Conservation (phyloP, 2,797 vertebrate species). For the Lindbergichthys nudifrons region DNA sequence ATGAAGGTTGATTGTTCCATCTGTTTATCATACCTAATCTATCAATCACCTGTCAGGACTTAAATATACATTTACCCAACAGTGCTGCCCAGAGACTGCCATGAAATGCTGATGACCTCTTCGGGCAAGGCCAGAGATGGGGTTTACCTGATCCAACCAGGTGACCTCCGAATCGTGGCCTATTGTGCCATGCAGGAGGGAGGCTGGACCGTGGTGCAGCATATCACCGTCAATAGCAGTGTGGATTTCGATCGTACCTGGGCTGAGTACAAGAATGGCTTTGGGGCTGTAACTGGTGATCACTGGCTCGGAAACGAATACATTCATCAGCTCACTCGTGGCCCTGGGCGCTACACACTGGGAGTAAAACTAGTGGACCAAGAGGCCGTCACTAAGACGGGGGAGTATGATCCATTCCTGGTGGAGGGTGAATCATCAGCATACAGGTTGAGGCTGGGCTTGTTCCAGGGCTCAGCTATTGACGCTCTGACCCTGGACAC, state of each 20-base stretch:
- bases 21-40: too few relatives aligned
- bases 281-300: constrained; percentile 84
- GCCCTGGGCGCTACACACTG: constrained; percentile 81
- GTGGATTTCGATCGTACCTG: constrained; percentile 88
- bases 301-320: constrained; percentile 92
- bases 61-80: constrained; percentile 42
- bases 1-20: too few relatives aligned
- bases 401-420: constrained; percentile 86
- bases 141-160: constrained; percentile 88
- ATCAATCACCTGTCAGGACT: neutral
- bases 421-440: constrained; percentile 85
- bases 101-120: constrained; percentile 88
- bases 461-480: constrained; percentile 86
- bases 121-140: constrained; percentile 86
- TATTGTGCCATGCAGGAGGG: constrained; percentile 91
- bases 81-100: constrained; percentile 88
- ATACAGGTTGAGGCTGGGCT: constrained; percentile 87
- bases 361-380: constrained; percentile 88
- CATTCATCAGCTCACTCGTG: constrained; percentile 84
- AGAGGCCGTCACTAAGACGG: constrained; percentile 83
- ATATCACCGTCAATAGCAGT: constrained; percentile 89
- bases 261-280: constrained; percentile 88
- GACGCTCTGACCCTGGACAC: constrained; percentile 90
- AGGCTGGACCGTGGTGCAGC: constrained; percentile 91
- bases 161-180: constrained; percentile 79